Base-by-base conservation (phyloP, 2,888 invertebrate species). In the Heliconius ismenius region DNA sequence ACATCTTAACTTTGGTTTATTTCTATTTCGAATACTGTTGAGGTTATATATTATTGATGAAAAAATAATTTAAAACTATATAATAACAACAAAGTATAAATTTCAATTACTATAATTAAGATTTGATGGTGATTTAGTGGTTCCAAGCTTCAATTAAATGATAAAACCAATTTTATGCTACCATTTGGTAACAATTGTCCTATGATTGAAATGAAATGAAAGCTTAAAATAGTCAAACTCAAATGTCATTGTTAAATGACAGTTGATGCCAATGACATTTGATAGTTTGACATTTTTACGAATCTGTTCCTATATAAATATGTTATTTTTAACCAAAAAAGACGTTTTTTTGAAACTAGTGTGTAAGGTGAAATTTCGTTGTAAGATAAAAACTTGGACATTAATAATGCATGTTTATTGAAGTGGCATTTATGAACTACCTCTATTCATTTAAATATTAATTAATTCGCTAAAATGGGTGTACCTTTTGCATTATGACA, bases 1-100 rank as follows among this genome's bases (percentile, higher is more conserved):
- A 83, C 92, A 92, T 92, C 64, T 76, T 81, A 49, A 49, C 54
- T 24, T 62, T 54, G 73, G 28, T 76, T 70, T n/a, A 28, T 4
- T 24, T 32, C 58, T 32, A 70, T n/a, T 58, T 32, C 32, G 58
- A 70, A 11, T 36, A 15, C 9, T 9, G 70, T 70, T 36, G 58
- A 70, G 70, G 70, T 70, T 70, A 58, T 69, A 32, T 69, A 28
- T 58, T 21, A 15, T 70, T 15, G 9, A 15, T n/a, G 10, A n/a
- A 58, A 54, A 49, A 32, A n/a, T 58, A 32, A 58, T 32, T 1
- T 32, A 21, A 3, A 54, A 70, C 2, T 54, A 0, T 28, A 70
- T 58, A 70, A 32, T 70, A n/a, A 54, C n/a, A 28, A 6, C 7
- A 70, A 39, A 28, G 21, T 67, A 67, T 24, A n/a, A 36, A 58